Evolutionary conservation across 2,797 vertebrate genomes (phyloP).

Genomic region (Stomatorhinus walkeri): DNA sequence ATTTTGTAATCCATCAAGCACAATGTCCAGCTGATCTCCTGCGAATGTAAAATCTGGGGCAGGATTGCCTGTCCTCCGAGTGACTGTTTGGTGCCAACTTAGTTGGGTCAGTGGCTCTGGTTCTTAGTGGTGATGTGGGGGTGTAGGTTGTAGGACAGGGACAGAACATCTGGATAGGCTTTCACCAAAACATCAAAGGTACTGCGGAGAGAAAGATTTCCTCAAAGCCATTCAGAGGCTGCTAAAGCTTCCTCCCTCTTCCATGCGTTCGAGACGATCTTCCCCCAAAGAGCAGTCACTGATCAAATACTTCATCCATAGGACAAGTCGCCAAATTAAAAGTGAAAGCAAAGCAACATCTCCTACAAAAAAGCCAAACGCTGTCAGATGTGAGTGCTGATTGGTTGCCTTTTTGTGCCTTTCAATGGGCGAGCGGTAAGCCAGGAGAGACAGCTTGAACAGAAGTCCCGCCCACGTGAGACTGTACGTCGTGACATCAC

Average conservation of each 20-base stretch:
- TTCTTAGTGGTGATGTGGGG: not conserved
- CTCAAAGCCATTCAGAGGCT: not conserved
- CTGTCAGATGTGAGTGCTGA: constrained; percentile 56
- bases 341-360: constrained; percentile 40
- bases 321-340: constrained; percentile 32
- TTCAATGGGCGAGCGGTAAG: constrained; percentile 30
- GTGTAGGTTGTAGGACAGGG: not conserved
- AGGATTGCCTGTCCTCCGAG: not conserved
- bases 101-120: not conserved
- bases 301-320: constrained; percentile 55
- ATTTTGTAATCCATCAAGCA: not conserved
- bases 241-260: not conserved
- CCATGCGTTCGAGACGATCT: not conserved
- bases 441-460: not conserved
- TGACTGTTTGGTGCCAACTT: not conserved
- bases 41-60: not conserved
- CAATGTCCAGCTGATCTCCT: not conserved
- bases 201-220: not conserved
- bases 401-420: constrained; percentile 55
- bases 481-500: not conserved
- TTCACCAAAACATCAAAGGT: not conserved
- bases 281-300: constrained; percentile 39
- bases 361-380: constrained; percentile 53
- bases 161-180: constrained; percentile 3
- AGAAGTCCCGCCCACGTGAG: not conserved